Base-by-base conservation (phyloP, 2,888 invertebrate species). In the Oligia strigilis region DNA sequence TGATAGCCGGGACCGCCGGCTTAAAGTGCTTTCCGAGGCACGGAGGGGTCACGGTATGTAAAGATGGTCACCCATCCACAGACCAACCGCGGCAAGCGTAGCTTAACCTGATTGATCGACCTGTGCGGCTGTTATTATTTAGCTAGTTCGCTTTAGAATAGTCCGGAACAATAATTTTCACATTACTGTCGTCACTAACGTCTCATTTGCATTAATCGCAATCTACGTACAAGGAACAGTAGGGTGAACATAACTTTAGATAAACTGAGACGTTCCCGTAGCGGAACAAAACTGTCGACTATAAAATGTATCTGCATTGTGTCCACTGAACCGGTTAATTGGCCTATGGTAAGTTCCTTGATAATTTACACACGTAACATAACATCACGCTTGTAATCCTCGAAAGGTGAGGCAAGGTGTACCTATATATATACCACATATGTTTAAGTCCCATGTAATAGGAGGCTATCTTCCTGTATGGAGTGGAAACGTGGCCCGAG, bases 281-380 rank as follows among this genome's bases (percentile, higher is more conserved):
- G 80, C 74, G 80, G 67, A 75, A 85, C 67, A 23, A 69, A 86
- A 75, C 72, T 62, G 65, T 65, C 43, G 65, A 43, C 75, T 75
- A 75, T 82, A 77, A 85, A 84, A 86, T 55, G 40, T 83, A 74
- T 77, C 69, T 66, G 72, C 83, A 83, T 83, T 86, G 80, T 85
- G 40, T 58, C 72, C 77, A 83, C 58, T 86, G 83, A 85, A 80
- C 77, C 83, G 69, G 52, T 62, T 77, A 83, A 85, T 83, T 80
- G 77, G 69, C 72, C 43, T 36, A 65, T 66, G 49, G 55, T 82
- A 55, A 75, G 58, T 75, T 60, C 36, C 36, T 64, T 66, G 64
- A 69, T 60, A 14, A n/a, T 62, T 76, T 76, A n/a, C 19, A 66
- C 66, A 13, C 40, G 3, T 17, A 23, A 23, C 40, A 67, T n/a